Evolutionary conservation across 2,797 vertebrate species (phyloP), one percentile per base, ranked within the genome.

Genomic region (Arrhamphus sclerolepis): DNA sequence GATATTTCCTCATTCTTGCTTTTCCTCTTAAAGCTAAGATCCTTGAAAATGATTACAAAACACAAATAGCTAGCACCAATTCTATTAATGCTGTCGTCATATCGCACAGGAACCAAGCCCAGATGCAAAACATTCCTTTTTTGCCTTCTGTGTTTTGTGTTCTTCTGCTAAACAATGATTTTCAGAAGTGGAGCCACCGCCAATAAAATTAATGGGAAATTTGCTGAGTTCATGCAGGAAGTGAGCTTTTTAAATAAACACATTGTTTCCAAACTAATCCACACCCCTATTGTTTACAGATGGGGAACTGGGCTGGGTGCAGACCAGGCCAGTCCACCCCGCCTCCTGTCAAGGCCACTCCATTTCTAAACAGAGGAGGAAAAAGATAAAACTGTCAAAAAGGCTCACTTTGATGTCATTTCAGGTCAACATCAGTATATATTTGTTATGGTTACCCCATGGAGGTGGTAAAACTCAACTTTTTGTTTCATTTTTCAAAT

Each of bases 201-300:
- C 88, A 91, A 89, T 90, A 87, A 91, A 92, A 93, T 93, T 90
- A 92, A 93, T 93, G 91, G 91, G 81, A 90, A 86, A 87, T 84
- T 85, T 85, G 89, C 90, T 85, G 85, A 92, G 91, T 92, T 78
- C 88, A 88, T 90, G 86, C 90, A 91, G 92, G 92, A 93, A 92
- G 90, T 82, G 75, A 68, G 76, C 89, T 91, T 91, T 93, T 93
- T 89, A 93, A 93, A 93, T 93, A 93, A 93, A 93, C 91, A 92
- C 92, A 94, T 94, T 94, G 92, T 94, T 93, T 93, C 90, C 79
- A 92, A 92, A 92, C 83, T 90, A 93, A 92, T 93, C 89, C 91
- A 91, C 92, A 92, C 92, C 91, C 91, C 79, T 88, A 91, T 91
- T 93, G 93, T 94, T 93, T 93, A 93, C 91, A 90, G 89, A 89